Conservation (phyloP, 1,140 invertebrate genomes). For the Lepeophtheirus salmonis region DNA sequence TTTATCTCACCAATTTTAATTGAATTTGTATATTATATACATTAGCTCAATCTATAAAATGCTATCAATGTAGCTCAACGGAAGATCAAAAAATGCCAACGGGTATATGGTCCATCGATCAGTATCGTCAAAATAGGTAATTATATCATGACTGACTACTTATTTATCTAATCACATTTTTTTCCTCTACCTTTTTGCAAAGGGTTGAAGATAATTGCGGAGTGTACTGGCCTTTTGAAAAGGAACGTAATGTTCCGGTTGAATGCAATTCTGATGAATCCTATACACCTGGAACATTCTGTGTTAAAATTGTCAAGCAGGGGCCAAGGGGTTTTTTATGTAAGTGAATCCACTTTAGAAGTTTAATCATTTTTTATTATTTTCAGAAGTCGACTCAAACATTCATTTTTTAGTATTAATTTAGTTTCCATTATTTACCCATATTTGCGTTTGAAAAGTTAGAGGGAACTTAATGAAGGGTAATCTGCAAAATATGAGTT, state of each 20-base stretch:
- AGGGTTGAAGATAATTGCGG: conserved; percentile 52
- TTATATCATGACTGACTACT: background rate
- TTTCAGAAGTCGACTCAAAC: conserved; percentile 16
- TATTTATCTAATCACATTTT: background rate
- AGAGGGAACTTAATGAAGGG: too few species aligned
- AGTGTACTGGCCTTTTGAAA: conserved; percentile 61
- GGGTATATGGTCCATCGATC: conserved; percentile 11
- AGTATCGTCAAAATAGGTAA: conserved; percentile 8
- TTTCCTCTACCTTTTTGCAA: background rate
- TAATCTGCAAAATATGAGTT: too few species aligned
- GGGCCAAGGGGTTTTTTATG: conserved; percentile 75
- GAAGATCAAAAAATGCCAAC: conserved; percentile 9
- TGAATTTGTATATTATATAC: too few species aligned
- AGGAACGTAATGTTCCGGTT: conserved; percentile 52
- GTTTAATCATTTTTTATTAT: conserved; percentile 11
- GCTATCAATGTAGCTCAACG: conserved; percentile 14
- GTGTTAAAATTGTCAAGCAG: conserved; percentile 71
- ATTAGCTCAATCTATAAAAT: too few species aligned
- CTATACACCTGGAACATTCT: conserved; percentile 74
- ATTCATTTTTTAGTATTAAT: background rate
- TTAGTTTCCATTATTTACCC: background rate
- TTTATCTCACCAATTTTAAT: background rate
- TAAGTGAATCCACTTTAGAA: conserved; percentile 22
- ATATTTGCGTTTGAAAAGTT: too few species aligned
- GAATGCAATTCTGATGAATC: conserved; percentile 77